phyloP scores from a whole-genome alignment of 2,797 vertebrate species.

The Halcyon smyrnensis region DNA sequence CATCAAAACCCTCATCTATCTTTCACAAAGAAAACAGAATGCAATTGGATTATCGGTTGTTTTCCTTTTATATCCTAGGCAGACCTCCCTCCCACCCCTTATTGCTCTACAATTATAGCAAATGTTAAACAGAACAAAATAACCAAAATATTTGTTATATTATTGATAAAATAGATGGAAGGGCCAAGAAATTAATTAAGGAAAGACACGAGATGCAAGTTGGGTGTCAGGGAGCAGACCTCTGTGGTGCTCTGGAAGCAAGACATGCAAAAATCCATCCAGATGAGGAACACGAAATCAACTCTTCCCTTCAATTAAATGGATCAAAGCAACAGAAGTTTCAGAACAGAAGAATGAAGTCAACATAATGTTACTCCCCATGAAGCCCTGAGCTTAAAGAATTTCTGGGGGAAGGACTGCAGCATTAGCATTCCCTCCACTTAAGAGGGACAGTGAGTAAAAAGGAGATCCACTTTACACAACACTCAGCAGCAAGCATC shows the following conservation, averaged over 20 bases:
- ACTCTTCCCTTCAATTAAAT: background rate
- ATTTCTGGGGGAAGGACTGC: background rate
- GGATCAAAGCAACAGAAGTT: background rate
- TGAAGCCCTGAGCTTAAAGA: background rate
- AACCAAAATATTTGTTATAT: background rate
- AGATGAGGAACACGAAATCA: background rate
- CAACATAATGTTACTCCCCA: background rate
- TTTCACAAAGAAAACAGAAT: background rate
- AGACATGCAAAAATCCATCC: background rate
- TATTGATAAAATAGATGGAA: background rate
- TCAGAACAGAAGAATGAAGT: background rate
- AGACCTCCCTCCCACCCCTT: background rate
- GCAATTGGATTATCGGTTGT: background rate
- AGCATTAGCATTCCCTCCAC: background rate
- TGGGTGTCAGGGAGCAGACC: accelerated
- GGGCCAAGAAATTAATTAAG: background rate
- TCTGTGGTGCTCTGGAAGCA: background rate
- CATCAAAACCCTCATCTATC: background rate
- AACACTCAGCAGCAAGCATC: slow-evolving; percentile 2
- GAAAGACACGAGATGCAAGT: background rate
- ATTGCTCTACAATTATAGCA: background rate
- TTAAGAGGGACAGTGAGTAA: background rate
- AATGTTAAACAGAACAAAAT: background rate
- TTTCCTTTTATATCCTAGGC: background rate
- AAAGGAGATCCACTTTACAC: slow-evolving; percentile 31